These are phyloP conservation scores for Neuroterus valhalla DNA, from an alignment of 1,140 invertebrate genomes.

Conservation along the genomic window DNA sequence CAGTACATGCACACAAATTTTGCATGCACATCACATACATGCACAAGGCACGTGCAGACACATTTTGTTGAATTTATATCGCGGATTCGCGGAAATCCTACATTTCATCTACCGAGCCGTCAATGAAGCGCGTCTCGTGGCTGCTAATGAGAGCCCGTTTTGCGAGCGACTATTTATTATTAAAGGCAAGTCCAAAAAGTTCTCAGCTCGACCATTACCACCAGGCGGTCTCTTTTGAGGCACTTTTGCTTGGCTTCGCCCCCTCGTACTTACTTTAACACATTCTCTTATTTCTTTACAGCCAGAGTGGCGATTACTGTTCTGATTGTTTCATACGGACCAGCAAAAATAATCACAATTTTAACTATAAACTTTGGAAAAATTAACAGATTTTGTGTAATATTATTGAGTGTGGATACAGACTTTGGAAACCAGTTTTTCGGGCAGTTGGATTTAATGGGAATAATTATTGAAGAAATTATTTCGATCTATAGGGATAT, in stretches of 20 bases:
- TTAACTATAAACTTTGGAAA: too few species aligned
- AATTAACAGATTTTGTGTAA: too few species aligned
- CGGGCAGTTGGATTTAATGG: too few species aligned
- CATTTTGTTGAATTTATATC: slow-evolving; percentile 44
- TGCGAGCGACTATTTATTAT: slow-evolving; percentile 57
- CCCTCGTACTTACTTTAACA: neutral
- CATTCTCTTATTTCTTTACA: neutral
- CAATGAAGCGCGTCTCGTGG: slow-evolving; percentile 47
- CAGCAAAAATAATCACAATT: too few species aligned
- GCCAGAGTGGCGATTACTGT: neutral
- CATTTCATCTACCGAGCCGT: slow-evolving; percentile 51
- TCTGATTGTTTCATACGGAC: neutral
- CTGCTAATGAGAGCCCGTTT: slow-evolving; percentile 54
- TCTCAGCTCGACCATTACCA: slow-evolving; percentile 51
- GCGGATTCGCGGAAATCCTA: slow-evolving; percentile 44
- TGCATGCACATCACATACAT: neutral
- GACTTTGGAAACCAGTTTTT: too few species aligned
- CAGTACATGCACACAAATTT: neutral
- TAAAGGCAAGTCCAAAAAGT: slow-evolving; percentile 55
- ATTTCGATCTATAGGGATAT: too few species aligned
- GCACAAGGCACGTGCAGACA: neutral
- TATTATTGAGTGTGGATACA: too few species aligned
- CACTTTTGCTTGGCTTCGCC: slow-evolving; percentile 21
- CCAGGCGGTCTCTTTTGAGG: slow-evolving; percentile 56
- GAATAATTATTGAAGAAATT: too few species aligned